Evolutionary conservation across 2,113 vertebrate genomes (phyloP), one percentile per base, ranked within the genome.

Genomic region (Odocoileus virginianus): DNA sequence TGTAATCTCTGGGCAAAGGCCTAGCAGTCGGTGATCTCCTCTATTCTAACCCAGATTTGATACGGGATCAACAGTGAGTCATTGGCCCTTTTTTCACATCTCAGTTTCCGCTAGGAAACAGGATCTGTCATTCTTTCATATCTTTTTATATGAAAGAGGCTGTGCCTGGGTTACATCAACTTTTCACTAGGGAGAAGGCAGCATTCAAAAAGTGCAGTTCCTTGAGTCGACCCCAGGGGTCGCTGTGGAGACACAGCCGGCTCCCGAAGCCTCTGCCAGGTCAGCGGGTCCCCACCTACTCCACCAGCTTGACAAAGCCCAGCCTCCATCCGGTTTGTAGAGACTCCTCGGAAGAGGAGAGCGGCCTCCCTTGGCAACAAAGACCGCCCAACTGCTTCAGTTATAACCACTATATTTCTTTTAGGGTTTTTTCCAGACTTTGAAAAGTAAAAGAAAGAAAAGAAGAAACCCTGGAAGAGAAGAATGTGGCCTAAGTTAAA

Each of bases 21-120:
- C 64, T 86, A 33, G 40, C 21, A 94, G 90, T 86, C 79, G 64
- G 64, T 64, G 95, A 93, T 89, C 97, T 96, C 94, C 78, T 83
- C 19, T 3, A 40, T 90, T 93, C 95, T 95, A 85, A 87, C 93
- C 97, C 93, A 97, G 89, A 97, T 94, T 97, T 74, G 88, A 97
- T 50, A 54, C 89, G 89, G 60, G 61, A 61, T 96, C 87, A 94
- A 83, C 89, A 89, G 91, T 98, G 98, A 98, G 89, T 98, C 97
- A 98, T 55, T 71, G 84, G 89, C 60, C 67, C 28, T 78, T 57
- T 89, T 79, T 55, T 93, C 61, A 54, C 96, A 94, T 92, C 64
- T 84, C 94, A 4, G 10, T 86, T 97, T 98, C 91, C 95, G 96
- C 95, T 95, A 95, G 93, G 98, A 98, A 98, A 96, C 94, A 36